phyloP scores from a whole-genome alignment of 2,113 vertebrate genomes.

The Labeo catla region DNA sequence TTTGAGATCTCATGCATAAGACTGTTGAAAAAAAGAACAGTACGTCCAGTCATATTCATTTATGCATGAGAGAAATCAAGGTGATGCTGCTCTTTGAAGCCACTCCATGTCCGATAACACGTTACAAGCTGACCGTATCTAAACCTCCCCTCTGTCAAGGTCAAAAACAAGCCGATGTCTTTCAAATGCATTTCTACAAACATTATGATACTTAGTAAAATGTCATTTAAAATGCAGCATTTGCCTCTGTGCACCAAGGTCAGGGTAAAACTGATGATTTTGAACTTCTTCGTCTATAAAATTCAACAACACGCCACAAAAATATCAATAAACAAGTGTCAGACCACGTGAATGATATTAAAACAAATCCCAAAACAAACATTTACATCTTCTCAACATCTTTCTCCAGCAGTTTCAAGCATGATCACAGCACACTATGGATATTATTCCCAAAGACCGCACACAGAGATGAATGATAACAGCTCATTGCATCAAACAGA shows the following conservation, averaged over 20 bases:
- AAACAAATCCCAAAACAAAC: not conserved
- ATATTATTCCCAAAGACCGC: not conserved
- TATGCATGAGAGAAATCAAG: not conserved
- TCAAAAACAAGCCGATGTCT: not conserved
- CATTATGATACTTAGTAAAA: not conserved
- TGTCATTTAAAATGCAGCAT: not conserved
- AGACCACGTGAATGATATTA: not conserved
- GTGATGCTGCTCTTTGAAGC: conserved; percentile 23
- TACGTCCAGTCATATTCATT: not conserved
- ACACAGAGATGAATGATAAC: not conserved
- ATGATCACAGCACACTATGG: not conserved
- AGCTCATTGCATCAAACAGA: not conserved
- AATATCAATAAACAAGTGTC: not conserved
- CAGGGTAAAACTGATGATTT: not conserved
- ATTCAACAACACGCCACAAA: not conserved
- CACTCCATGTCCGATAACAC: not conserved
- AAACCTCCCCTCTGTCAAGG: conserved; percentile 30
- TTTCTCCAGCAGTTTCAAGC: not conserved
- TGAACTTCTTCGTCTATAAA: not conserved
- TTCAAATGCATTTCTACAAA: not conserved
- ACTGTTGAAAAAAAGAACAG: not conserved
- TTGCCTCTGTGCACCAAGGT: not conserved
- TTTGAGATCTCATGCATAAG: not conserved
- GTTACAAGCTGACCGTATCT: not conserved
- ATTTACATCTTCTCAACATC: not conserved